Percentiles rank a stretch among this genome's conserved stretches.
Conservation (phyloP, 2,113 vertebrate genomes). For the Laticauda laticaudata region DNA sequence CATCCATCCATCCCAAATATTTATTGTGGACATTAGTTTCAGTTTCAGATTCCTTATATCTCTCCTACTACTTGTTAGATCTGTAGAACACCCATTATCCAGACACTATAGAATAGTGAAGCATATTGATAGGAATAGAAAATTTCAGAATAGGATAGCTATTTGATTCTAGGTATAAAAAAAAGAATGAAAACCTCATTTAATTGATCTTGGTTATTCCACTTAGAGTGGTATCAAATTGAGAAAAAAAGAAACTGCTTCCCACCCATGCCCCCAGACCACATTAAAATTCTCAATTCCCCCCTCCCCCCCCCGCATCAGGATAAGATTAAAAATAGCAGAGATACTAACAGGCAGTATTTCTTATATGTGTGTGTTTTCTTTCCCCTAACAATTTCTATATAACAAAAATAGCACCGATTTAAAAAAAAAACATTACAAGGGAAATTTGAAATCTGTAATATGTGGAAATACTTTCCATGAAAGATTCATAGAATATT, state of each 20-base stretch:
- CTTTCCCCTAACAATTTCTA: background rate
- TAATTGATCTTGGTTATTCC: background rate
- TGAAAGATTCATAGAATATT: background rate
- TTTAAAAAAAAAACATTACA: constrained; percentile 14
- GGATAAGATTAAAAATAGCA: background rate
- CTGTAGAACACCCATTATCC: background rate
- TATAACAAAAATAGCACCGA: constrained; percentile 7
- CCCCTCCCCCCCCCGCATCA: background rate
- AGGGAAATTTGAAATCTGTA: background rate
- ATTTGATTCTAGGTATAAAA: background rate
- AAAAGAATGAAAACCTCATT: background rate
- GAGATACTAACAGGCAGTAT: background rate
- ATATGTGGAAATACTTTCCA: background rate
- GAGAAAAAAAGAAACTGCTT: background rate
- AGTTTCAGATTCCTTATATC: background rate
- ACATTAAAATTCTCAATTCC: background rate
- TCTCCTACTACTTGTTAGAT: background rate
- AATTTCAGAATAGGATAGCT: background rate
- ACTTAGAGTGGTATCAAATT: background rate
- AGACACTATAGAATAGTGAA: background rate
- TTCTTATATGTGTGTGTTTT: background rate
- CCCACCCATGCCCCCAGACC: background rate
- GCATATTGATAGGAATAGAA: background rate
- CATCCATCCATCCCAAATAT: background rate
- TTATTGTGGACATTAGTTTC: background rate